These are phyloP conservation scores for Nibea coibor DNA, from an alignment of 2,113 vertebrate genomes.

Conservation along the genomic window DNA sequence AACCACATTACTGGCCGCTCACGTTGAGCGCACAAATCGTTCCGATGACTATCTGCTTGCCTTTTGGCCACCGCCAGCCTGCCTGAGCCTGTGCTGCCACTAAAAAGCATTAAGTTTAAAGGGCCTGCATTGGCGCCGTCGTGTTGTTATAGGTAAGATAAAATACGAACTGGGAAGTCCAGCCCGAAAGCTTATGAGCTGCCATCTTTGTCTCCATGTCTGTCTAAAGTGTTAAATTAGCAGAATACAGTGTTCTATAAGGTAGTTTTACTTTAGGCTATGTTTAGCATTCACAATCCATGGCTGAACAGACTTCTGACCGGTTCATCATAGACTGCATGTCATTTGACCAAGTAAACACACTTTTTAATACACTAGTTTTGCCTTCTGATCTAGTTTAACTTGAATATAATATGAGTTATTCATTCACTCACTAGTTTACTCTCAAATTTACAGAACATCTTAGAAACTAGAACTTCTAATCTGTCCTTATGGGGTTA, in stretches of 20 bases:
- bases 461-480: neutral
- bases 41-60: constrained; percentile 14
- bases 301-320: neutral
- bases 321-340: neutral
- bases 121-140: neutral
- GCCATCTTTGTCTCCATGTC: neutral
- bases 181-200: neutral
- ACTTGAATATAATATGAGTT: neutral
- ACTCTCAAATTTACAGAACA: neutral
- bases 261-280: neutral
- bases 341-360: neutral
- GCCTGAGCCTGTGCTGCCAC: neutral
- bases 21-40: neutral
- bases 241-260: no score
- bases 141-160: neutral
- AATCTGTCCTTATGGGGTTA: neutral
- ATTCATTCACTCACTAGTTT: neutral
- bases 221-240: neutral
- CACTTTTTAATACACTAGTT: neutral
- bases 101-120: neutral
- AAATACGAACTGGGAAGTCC: neutral
- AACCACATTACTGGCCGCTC: neutral
- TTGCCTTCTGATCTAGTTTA: neutral
- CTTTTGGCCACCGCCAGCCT: neutral
- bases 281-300: neutral